Percentiles rank a stretch among this genome's conserved stretches.
Evolutionary conservation across 2,888 invertebrate species (phyloP).

Genomic region (Invenusta paracnida): DNA sequence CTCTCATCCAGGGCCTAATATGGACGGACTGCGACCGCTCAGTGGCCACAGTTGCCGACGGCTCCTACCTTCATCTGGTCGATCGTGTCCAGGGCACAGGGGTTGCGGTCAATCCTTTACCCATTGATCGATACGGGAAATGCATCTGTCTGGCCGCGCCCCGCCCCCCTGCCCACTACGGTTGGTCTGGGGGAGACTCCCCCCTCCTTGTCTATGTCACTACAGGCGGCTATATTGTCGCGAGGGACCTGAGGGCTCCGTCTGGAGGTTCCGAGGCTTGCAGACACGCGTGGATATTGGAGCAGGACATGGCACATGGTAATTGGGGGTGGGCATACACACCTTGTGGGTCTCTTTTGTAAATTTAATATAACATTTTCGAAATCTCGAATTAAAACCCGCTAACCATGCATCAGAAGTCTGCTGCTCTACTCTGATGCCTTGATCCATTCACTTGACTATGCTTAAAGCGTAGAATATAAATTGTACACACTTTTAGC

Average conservation of each 20-base stretch:
- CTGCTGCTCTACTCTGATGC: too few species aligned
- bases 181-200: neutral
- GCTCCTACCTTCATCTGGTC: constrained; percentile 13
- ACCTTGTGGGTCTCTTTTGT: too few species aligned
- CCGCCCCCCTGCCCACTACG: neutral
- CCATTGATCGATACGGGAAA: constrained; percentile 4
- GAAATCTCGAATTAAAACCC: too few species aligned
- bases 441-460: too few species aligned
- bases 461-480: too few species aligned
- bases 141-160: constrained; percentile 30
- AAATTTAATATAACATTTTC: neutral
- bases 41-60: constrained; percentile 24
- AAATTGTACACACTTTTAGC: too few species aligned
- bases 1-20: constrained; percentile 28
- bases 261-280: neutral
- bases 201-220: constrained; percentile 19
- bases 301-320: constrained; percentile 34
- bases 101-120: constrained; percentile 6
- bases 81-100: constrained; percentile 11
- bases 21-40: constrained; percentile 31
- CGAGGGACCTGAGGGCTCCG: constrained; percentile 19
- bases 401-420: too few species aligned
- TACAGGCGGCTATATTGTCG: constrained; percentile 33
- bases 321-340: too few species aligned
- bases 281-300: neutral